Evolutionary conservation across 2,113 vertebrate species (phyloP), one percentile per base, ranked within the genome.

Genomic region (Zingel zingel): DNA sequence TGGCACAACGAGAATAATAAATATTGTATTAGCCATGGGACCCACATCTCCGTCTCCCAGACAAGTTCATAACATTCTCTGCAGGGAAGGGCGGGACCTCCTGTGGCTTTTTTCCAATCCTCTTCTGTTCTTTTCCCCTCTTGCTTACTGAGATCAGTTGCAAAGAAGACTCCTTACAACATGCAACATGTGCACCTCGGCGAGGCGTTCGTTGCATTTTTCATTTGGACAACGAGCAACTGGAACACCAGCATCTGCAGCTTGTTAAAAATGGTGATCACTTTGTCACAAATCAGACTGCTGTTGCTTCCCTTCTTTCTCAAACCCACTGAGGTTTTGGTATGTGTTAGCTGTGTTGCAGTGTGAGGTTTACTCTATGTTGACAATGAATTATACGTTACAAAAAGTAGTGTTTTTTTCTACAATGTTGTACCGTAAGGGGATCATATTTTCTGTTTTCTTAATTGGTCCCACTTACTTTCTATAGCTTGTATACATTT

Each of bases 41-140:
- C 88, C 87, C 77, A 21, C 81, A 83, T 90, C 88, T 90, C 86
- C 87, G 73, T 93, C 89, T 90, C 85, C 74, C 68, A 90, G 90
- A 94, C 91, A 91, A 90, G 94, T 94, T 95, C 91, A 94, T 94
- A 95, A 92, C 90, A 88, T 90, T 89, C 93, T 90, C 90, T 8
- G 91, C 88, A 85, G 93, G 91, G 90, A 85, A 86, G 88, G 83
- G 48, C 62, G 84, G 89, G 88, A 93, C 86, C 87, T 91, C 93
- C 91, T 71, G 88, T 88, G 67, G 81, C 89, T 88, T 79, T 77
- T 65, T 85, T 80, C 80, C 67, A 76, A 75, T 88, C 81, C 78
- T 89, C 77, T 77, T 91, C 87, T 88, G 90, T 87, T 77, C 83
- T 68, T 74, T 43, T 79, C 65, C 67, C 86, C 74, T 63, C 69